Conservation (phyloP, 2,113 vertebrate genomes). For the Baryphthengus martii region DNA sequence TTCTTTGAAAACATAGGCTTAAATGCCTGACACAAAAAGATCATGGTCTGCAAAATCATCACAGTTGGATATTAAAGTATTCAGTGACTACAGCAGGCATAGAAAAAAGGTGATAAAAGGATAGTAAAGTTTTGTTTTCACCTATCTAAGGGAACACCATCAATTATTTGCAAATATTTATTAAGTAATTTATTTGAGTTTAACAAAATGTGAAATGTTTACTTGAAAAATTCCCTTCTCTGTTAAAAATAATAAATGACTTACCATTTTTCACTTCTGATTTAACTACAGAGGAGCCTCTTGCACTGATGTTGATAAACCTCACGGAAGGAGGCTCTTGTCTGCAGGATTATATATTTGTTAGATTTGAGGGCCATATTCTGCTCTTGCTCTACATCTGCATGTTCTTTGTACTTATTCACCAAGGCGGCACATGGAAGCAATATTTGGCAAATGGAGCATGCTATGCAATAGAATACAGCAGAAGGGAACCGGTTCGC, state of each 20-base stretch:
- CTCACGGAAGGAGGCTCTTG: background rate
- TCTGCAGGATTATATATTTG: background rate
- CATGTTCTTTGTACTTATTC: background rate
- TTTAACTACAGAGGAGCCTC: background rate
- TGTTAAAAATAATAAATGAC: background rate
- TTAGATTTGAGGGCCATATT: background rate
- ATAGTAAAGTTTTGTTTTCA: background rate
- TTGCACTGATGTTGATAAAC: background rate
- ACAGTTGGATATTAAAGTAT: background rate
- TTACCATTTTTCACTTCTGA: background rate
- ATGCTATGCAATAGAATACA: background rate
- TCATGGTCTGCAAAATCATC: background rate
- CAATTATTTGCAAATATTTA: background rate
- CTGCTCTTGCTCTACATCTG: background rate
- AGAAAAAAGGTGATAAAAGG: background rate
- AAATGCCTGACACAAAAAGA: background rate
- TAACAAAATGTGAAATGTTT: background rate
- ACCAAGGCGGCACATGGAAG: background rate
- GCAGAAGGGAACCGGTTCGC: background rate
- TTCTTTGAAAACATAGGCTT: background rate
- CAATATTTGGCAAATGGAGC: background rate
- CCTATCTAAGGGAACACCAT: background rate
- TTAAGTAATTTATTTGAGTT: background rate
- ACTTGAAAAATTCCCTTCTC: background rate
- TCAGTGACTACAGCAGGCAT: background rate